Base-by-base conservation (phyloP, 1,140 invertebrate genomes). In the Babylonia areolata region DNA sequence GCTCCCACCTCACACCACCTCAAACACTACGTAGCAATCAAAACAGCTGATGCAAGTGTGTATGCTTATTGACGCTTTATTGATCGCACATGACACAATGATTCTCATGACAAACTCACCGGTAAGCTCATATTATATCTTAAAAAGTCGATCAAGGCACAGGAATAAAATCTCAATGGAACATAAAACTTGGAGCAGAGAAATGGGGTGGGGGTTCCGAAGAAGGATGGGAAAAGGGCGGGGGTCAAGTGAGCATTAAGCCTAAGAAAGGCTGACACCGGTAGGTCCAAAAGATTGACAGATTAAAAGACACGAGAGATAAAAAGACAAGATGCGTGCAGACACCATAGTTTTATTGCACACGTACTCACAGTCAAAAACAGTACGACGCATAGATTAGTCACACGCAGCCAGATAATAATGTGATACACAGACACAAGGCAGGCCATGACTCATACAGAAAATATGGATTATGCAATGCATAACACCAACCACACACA, bases 71-170 rank as follows among this genome's bases (percentile, higher is more conserved):
- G 46, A 12, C 9, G 9, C 42, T 73, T 73, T 73, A 73, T 37
- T 73, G 71, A 73, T 35, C 71, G 71, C 71, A 33, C n/a, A 81
- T 17, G 12, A 35, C 42, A 51, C 31, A 81, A 54, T 42, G n/a
- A 31, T 28, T n/a, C 46, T 80, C 46, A 28, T 42, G 39, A 46
- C 78, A 46, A 64, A 31, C 46, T 33, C 20, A 46, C 46, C n/a
- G 78, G 46, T 80, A 51, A 17, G 78, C 12, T 80, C 5, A 80
- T 31, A 46, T 28, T 78, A 15, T 78, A 35, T 77, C 28, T 78
- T 39, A 46, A 51, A 9, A 20, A 35, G 15, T 81, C 54, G 28
- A 81, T 31, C 79, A 81, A 73, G 71, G 71, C 71, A 73, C 71
- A 73, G 33, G 71, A 73, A 73, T 35, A 37, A 73, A 73, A 73